A percentile compares a stretch with the other conserved stretches of the same genome.
Conservation (phyloP, 92 coral and sea anemone genomes). For the Epizoanthus scotinus region DNA sequence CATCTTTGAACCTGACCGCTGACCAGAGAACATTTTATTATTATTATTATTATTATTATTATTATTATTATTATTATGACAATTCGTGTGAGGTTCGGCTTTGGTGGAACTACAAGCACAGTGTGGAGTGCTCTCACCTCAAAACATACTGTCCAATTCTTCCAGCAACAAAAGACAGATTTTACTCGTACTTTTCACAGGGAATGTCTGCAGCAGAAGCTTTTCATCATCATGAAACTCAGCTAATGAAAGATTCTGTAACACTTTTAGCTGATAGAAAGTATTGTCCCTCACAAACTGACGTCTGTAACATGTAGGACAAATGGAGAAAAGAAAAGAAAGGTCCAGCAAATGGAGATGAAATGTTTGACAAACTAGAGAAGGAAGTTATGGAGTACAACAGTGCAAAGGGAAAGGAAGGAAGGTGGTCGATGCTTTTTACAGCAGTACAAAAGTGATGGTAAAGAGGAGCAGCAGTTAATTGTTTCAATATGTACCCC, state of each 20-base stretch:
- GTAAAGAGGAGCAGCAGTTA: too few species aligned
- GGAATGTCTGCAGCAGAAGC: slow-evolving; percentile 62
- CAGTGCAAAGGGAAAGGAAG: too few species aligned
- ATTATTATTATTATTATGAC: too few species aligned
- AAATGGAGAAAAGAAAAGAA: slow-evolving; percentile 51
- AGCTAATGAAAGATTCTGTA: slow-evolving; percentile 48
- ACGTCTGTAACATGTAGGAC: slow-evolving; percentile 43
- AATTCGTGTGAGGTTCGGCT: slow-evolving; percentile 48
- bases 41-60: too few species aligned
- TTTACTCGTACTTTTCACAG: slow-evolving; percentile 35
- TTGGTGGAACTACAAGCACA: too few species aligned
- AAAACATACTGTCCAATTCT: slow-evolving; percentile 50
- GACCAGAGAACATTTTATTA: too few species aligned
- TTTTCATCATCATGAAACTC: slow-evolving; percentile 57
- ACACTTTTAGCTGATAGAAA: slow-evolving; percentile 60
- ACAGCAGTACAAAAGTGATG: too few species aligned
- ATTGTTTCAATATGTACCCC: too few species aligned
- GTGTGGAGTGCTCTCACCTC: slow-evolving; percentile 40
- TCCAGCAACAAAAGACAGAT: slow-evolving; percentile 44
- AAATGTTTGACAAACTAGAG: too few species aligned
- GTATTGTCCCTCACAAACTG: slow-evolving; percentile 54
- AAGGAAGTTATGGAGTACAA: too few species aligned
- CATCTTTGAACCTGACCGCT: too few species aligned
- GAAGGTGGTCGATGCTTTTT: too few species aligned
- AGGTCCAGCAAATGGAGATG: slow-evolving; percentile 60